These are phyloP conservation scores for Hemicordylus capensis DNA, from an alignment of 2,113 vertebrate genomes.

Conservation along the genomic window DNA sequence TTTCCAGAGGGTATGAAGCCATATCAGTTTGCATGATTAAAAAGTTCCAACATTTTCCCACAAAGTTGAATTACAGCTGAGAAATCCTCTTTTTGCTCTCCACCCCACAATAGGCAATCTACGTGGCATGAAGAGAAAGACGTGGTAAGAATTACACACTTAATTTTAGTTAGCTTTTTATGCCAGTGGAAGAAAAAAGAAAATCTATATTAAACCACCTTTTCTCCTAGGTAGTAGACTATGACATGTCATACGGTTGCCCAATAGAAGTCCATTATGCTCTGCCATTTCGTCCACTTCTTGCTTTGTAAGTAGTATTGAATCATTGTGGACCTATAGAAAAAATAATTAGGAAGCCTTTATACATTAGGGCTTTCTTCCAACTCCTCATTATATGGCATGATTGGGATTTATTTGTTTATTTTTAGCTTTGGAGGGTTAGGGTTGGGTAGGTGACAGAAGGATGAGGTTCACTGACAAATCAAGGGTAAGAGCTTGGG, in stretches of 20 bases:
- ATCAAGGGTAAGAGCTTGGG: background rate
- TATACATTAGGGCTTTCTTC: background rate
- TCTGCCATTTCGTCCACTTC: slow-evolving; percentile 42
- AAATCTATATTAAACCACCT: slow-evolving; percentile 5
- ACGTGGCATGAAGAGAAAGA: slow-evolving; percentile 28
- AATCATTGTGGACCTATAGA: background rate
- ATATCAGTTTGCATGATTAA: background rate
- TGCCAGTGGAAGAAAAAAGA: background rate
- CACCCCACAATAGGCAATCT: slow-evolving; percentile 40
- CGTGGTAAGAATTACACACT: slow-evolving; percentile 49
- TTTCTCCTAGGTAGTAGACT: slow-evolving; percentile 54
- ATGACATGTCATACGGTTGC: slow-evolving; percentile 55
- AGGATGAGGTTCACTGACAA: background rate
- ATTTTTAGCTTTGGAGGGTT: background rate
- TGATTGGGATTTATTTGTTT: background rate
- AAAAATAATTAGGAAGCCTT: background rate
- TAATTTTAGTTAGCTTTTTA: background rate
- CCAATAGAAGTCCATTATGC: slow-evolving; percentile 37
- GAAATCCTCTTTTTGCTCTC: slow-evolving; percentile 22
- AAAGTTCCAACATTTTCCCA: no score
- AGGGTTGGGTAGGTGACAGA: no score
- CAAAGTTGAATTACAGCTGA: background rate
- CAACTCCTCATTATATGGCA: background rate
- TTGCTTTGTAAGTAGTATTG: slow-evolving; percentile 54
- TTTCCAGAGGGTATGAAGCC: background rate